These are phyloP conservation scores for Heliconius ismenius DNA, from an alignment of 2,888 invertebrate species.

Conservation along the genomic window DNA sequence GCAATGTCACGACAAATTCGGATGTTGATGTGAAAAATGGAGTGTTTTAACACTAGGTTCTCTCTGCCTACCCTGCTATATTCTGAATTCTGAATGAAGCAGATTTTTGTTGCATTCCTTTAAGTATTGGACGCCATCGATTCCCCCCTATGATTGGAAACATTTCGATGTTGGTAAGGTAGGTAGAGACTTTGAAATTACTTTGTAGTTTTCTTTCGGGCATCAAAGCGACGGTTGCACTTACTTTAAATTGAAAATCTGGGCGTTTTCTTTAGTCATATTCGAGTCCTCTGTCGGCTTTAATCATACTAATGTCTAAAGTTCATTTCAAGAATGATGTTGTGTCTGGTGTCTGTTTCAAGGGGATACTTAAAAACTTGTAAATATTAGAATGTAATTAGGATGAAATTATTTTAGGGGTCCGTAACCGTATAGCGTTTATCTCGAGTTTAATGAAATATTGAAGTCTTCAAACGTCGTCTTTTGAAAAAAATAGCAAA, in stretches of 20 bases:
- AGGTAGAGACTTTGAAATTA: conserved; percentile 29
- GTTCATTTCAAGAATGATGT: conserved; percentile 34
- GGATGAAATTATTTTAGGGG: no score
- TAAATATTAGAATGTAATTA: not conserved
- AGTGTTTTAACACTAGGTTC: not conserved
- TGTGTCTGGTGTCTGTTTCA: conserved; percentile 21
- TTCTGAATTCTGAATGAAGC: no score
- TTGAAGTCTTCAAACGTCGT: no score
- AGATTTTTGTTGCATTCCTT: not conserved
- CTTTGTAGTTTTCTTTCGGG: conserved; percentile 39
- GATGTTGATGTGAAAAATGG: no score
- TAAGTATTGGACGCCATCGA: not conserved
- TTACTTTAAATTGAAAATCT: conserved; percentile 40
- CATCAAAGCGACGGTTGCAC: conserved; percentile 39
- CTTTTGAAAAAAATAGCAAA: no score
- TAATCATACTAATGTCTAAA: conserved; percentile 41
- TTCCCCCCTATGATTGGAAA: conserved; percentile 14
- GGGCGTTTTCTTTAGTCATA: conserved; percentile 34
- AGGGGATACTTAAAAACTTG: not conserved
- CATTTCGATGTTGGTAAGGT: not conserved
- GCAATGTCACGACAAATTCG: no score
- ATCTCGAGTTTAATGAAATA: no score
- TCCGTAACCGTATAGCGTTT: no score
- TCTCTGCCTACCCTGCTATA: no score
- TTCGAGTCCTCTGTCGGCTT: conserved; percentile 32